phyloP scores from a whole-genome alignment of 2,113 vertebrate species.

The Ictalurus furcatus region DNA sequence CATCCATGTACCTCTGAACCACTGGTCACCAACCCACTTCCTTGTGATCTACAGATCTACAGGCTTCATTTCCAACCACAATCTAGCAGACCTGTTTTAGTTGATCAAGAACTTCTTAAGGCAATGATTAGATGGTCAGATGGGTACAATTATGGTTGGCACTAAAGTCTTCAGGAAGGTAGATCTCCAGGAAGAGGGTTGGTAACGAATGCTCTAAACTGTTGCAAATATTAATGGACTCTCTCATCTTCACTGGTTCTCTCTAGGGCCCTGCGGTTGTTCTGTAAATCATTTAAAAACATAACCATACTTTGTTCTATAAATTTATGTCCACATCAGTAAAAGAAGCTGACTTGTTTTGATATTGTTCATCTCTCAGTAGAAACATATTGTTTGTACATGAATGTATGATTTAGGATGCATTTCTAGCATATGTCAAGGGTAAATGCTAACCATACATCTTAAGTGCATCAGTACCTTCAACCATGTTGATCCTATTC shows the following conservation, averaged over 20 bases:
- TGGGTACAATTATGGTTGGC: too few relatives aligned
- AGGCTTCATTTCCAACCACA: too few relatives aligned
- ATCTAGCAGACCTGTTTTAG: too few relatives aligned
- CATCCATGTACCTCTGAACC: background rate
- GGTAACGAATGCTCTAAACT: constrained; percentile 2
- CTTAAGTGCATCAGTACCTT: constrained; percentile 3
- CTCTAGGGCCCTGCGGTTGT: constrained; percentile 25
- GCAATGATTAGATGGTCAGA: too few relatives aligned
- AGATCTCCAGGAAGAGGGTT: too few relatives aligned
- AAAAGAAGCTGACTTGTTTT: constrained; percentile 14
- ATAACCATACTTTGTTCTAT: constrained; percentile 41
- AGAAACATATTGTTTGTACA: background rate
- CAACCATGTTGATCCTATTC: constrained; percentile 16
- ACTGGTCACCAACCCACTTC: too few relatives aligned
- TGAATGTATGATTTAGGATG: constrained; percentile 16
- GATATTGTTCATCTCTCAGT: constrained; percentile 31
- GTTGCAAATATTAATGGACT: constrained; percentile 43
- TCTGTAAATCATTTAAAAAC: background rate
- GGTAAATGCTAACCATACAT: background rate
- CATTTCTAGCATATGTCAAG: background rate
- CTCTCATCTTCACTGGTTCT: constrained; percentile 46
- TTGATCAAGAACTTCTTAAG: too few relatives aligned
- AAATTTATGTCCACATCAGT: constrained; percentile 42
- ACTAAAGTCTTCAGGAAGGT: too few relatives aligned
- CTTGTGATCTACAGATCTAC: too few relatives aligned